phyloP scores from a whole-genome alignment of 2,113 vertebrate species.

The Theristicus caerulescens region DNA sequence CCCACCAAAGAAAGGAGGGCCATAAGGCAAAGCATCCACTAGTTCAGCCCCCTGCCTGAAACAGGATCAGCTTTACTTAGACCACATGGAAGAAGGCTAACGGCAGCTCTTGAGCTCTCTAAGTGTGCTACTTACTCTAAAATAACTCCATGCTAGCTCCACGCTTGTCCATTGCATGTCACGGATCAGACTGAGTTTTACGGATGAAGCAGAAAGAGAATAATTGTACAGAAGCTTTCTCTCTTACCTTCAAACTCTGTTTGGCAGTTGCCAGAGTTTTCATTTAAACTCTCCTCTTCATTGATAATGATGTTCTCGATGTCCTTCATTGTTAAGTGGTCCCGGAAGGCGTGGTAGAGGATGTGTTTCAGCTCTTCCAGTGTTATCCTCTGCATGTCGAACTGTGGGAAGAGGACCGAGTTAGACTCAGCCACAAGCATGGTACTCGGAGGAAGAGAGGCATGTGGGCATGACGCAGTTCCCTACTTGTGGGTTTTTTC shows the following conservation, averaged over 20 bases:
- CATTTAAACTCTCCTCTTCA: slow-evolving; percentile 96
- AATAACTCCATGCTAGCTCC: neutral
- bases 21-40: neutral
- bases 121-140: neutral
- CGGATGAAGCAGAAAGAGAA: neutral
- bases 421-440: neutral
- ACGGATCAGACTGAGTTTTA: fast-evolving
- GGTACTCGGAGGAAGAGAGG: neutral
- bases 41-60: neutral
- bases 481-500: fast-evolving
- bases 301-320: slow-evolving; percentile 99
- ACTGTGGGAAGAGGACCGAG: slow-evolving; percentile 76
- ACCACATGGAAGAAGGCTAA: neutral
- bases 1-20: neutral
- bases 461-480: fast-evolving
- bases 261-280: slow-evolving; percentile 94
- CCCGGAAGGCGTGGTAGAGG: slow-evolving; percentile 95
- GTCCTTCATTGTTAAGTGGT: slow-evolving; percentile 99
- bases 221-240: neutral
- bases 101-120: neutral
- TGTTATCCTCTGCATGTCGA: slow-evolving; percentile 97
- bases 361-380: slow-evolving; percentile 98
- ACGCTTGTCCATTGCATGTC: fast-evolving
- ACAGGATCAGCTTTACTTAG: neutral
- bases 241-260: slow-evolving; percentile 94